Percentiles rank a stretch among this genome's conserved stretches.
These are phyloP conservation scores for Stratiomys singularior DNA, from an alignment of 2,888 invertebrate genomes.

Conservation along the genomic window DNA sequence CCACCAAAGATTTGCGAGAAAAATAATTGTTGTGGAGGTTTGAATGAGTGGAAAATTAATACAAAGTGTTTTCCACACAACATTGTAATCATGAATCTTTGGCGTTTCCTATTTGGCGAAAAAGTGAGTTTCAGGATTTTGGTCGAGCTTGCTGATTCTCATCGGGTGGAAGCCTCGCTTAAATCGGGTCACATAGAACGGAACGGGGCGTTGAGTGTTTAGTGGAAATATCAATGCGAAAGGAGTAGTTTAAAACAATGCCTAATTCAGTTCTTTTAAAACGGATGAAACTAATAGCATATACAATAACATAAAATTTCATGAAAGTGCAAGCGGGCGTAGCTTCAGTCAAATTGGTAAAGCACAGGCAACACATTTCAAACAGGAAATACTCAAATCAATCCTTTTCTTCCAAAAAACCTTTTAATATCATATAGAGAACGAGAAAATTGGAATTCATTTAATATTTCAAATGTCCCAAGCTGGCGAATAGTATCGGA, in stretches of 20 bases:
- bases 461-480: too few species aligned
- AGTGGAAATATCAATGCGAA: neutral
- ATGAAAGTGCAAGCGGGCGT: slow-evolving; percentile 1
- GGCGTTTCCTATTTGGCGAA: neutral
- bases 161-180: neutral
- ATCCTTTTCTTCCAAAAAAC: neutral
- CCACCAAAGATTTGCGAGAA: neutral
- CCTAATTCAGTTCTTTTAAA: neutral
- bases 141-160: neutral
- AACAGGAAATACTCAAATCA: neutral
- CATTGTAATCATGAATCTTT: neutral
- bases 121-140: slow-evolving; percentile 11
- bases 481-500: too few species aligned
- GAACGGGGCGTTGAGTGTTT: slow-evolving; percentile 34
- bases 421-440: too few species aligned
- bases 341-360: neutral
- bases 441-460: too few species aligned
- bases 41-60: neutral
- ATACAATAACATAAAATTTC: neutral
- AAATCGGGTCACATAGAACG: slow-evolving; percentile 30
- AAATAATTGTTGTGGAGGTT: neutral
- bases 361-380: neutral
- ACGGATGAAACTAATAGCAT: neutral
- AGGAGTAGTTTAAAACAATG: neutral
- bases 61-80: neutral